Evolutionary conservation across 2,888 invertebrate genomes (phyloP).

Genomic region (Lithophane socia): DNA sequence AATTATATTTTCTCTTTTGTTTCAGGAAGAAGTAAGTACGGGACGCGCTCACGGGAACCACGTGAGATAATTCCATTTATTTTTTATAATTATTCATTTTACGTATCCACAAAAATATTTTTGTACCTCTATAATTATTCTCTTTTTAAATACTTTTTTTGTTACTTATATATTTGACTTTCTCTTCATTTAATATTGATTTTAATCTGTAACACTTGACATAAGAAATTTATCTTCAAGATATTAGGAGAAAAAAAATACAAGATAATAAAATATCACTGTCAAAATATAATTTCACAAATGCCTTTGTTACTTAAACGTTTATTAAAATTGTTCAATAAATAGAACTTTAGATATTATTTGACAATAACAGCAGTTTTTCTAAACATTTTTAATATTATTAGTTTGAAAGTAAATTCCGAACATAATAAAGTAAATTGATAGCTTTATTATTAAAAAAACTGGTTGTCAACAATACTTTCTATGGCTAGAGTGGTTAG

Average conservation of each 20-base stretch:
- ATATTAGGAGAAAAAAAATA: neutral
- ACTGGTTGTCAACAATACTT: slow-evolving; percentile 44
- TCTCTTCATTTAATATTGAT: neutral
- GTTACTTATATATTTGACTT: neutral
- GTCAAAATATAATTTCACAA: slow-evolving; percentile 1
- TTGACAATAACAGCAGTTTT: neutral
- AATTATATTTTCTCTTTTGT: slow-evolving; percentile 82
- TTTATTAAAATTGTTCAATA: neutral
- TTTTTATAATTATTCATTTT: slow-evolving; percentile 59
- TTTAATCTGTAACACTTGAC: neutral
- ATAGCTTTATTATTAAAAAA: slow-evolving; percentile 38
- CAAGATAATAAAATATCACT: no score
- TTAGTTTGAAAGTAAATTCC: slow-evolving; percentile 24
- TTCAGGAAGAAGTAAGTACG: slow-evolving; percentile 91
- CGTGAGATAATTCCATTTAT: slow-evolving; percentile 85
- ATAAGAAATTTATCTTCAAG: neutral
- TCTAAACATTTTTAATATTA: neutral
- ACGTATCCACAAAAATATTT: neutral
- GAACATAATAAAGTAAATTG: slow-evolving; percentile 13
- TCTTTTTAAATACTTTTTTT: neutral
- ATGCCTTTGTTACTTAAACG: no score
- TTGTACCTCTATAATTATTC: slow-evolving; percentile 1
- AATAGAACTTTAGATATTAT: neutral
- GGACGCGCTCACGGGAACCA: slow-evolving; percentile 82
- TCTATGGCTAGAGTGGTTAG: slow-evolving; percentile 16